Evolutionary conservation across 2,888 invertebrate species (phyloP).

Genomic region (Ichneumon xanthorius): DNA sequence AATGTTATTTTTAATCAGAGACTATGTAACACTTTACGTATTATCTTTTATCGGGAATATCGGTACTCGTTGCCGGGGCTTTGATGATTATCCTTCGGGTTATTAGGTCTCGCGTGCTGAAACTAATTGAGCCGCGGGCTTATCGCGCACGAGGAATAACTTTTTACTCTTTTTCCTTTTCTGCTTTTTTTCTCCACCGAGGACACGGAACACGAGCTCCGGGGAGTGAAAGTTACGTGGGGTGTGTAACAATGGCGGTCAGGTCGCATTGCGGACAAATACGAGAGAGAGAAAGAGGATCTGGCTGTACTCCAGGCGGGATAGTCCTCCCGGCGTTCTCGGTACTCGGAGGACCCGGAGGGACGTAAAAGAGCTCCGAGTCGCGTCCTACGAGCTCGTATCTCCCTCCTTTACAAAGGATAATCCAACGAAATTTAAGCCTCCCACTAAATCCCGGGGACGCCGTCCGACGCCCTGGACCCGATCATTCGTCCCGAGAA

Average conservation of each 20-base stretch:
- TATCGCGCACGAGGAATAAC: conserved; percentile 50
- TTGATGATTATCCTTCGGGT: conserved; percentile 50
- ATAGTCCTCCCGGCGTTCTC: conserved; percentile 24
- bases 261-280: conserved; percentile 71
- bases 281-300: conserved; percentile 37
- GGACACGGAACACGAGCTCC: conserved; percentile 41
- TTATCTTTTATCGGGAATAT: background rate
- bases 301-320: conserved; percentile 59
- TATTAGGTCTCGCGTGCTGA: conserved; percentile 62
- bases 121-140: conserved; percentile 62
- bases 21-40: background rate
- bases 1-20: background rate
- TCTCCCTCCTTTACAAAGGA: conserved; percentile 37
- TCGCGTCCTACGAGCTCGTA: conserved; percentile 17
- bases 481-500: conserved; percentile 28
- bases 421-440: conserved; percentile 60
- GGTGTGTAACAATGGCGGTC: conserved; percentile 67
- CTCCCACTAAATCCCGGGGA: conserved; percentile 35
- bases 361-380: conserved; percentile 17
- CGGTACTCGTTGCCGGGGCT: conserved; percentile 30
- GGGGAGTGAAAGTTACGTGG: conserved; percentile 64
- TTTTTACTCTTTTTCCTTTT: conserved; percentile 20
- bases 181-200: conserved; percentile 3
- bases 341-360: conserved; percentile 23
- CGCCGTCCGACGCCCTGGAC: background rate